phyloP scores from a whole-genome alignment of 2,797 vertebrate genomes.

The Poeciliopsis presidionis region DNA sequence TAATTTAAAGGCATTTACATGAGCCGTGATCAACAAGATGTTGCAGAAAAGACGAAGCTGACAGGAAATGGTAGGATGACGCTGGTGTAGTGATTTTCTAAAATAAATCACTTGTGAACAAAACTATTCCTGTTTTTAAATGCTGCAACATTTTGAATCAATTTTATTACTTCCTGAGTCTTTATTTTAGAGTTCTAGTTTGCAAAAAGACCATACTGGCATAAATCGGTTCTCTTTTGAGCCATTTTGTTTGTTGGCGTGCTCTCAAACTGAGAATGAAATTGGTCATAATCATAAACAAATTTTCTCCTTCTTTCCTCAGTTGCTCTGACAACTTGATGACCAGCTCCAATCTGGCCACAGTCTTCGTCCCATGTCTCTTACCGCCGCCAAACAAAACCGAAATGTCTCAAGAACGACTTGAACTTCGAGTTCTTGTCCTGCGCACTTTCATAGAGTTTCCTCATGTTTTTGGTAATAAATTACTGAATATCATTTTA shows the following conservation, averaged over 20 bases:
- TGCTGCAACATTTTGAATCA: not conserved
- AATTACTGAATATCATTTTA: not conserved
- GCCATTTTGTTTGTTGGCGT: not conserved
- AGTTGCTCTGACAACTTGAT: conserved; percentile 90
- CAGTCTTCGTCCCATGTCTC: conserved; percentile 89
- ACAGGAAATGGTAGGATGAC: too few relatives aligned
- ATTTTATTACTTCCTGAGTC: not conserved
- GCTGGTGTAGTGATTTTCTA: too few relatives aligned
- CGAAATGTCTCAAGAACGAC: conserved; percentile 85
- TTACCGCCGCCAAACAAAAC: conserved; percentile 81
- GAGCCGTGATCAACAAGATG: too few relatives aligned
- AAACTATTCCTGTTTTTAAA: not conserved
- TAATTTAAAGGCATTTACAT: not conserved
- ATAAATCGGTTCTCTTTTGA: not conserved
- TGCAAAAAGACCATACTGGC: not conserved
- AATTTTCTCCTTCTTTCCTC: not conserved
- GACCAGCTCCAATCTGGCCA: conserved; percentile 90
- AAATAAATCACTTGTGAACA: not conserved
- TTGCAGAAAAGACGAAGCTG: too few relatives aligned
- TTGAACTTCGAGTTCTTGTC: conserved; percentile 83
- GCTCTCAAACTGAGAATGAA: not conserved
- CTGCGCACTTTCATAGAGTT: conserved; percentile 85
- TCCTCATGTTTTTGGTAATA: conserved; percentile 84
- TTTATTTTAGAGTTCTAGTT: not conserved
- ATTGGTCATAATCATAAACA: not conserved